Conservation (phyloP, 2,113 vertebrate species). For the Stigmatopora argus region DNA sequence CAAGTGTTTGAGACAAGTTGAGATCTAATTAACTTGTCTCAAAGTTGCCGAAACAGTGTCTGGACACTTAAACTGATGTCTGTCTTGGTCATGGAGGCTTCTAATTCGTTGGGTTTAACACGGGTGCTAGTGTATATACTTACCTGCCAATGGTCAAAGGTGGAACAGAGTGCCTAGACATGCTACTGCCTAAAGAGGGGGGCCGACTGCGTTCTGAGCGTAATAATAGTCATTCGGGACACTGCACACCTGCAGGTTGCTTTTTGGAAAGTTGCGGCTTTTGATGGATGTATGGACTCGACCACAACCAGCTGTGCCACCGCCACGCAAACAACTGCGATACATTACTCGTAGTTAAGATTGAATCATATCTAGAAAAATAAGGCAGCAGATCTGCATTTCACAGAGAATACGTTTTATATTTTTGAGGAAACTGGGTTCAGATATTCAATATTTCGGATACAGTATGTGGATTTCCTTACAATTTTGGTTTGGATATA, state of each 20-base stretch:
- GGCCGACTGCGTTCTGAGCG: constrained; percentile 25
- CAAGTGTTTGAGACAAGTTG: constrained; percentile 34
- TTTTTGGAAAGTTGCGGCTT: constrained; percentile 21
- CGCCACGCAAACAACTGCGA: background rate
- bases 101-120: constrained; percentile 22
- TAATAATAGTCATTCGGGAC: constrained; percentile 50
- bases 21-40: constrained; percentile 56
- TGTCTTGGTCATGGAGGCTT: constrained; percentile 11
- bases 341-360: background rate
- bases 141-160: constrained; percentile 39
- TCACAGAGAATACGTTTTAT: background rate
- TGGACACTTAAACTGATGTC: constrained; percentile 16
- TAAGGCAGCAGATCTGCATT: background rate
- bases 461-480: background rate
- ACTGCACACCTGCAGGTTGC: constrained; percentile 47
- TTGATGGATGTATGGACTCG: constrained; percentile 11
- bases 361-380: background rate
- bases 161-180: constrained; percentile 17
- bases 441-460: background rate
- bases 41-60: constrained; percentile 29
- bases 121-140: constrained; percentile 2
- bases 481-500: background rate
- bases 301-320: constrained; percentile 1
- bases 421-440: background rate
- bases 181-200: constrained; percentile 11